phyloP scores from a whole-genome alignment of 1,140 invertebrate species.

The Chironomus striatipennis region DNA sequence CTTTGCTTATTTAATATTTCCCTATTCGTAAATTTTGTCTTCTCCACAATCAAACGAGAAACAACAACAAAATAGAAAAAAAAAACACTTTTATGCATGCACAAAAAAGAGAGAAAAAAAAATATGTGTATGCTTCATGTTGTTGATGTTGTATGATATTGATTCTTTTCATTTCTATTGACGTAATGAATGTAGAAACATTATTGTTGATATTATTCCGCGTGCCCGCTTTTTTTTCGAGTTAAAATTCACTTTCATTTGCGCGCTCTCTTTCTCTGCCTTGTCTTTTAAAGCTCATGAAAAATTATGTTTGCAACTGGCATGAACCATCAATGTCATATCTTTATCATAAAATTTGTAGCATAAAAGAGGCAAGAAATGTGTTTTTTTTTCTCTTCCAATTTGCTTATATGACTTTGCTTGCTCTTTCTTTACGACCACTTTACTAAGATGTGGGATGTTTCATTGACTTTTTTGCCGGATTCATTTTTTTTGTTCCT shows the following conservation, averaged over 20 bases:
- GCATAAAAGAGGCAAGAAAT: not conserved
- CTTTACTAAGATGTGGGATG: not conserved
- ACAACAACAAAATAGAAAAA: conserved; percentile 20
- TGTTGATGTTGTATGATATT: conserved; percentile 24
- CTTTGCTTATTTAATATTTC: conserved; percentile 18
- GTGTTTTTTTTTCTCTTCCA: no score
- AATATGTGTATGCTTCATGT: conserved; percentile 22
- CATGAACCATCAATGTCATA: not conserved
- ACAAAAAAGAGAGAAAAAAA: conserved; percentile 24
- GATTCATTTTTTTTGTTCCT: not conserved
- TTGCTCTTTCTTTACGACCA: not conserved
- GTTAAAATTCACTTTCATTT: not conserved
- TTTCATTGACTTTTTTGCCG: not conserved
- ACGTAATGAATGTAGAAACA: conserved; percentile 24
- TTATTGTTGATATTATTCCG: conserved; percentile 24
- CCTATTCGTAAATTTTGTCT: conserved; percentile 9
- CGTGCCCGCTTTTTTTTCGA: not conserved
- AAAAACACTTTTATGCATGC: conserved; percentile 4
- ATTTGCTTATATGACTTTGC: no score
- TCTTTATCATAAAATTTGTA: not conserved
- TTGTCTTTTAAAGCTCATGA: not conserved
- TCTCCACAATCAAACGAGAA: not conserved
- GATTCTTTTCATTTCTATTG: conserved; percentile 23
- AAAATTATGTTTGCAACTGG: not conserved
- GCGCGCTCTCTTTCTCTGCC: not conserved